Percentiles rank a stretch among this genome's conserved stretches.
Conservation (phyloP, 1,140 invertebrate genomes). For the Daktulosphaira vitifoliae region DNA sequence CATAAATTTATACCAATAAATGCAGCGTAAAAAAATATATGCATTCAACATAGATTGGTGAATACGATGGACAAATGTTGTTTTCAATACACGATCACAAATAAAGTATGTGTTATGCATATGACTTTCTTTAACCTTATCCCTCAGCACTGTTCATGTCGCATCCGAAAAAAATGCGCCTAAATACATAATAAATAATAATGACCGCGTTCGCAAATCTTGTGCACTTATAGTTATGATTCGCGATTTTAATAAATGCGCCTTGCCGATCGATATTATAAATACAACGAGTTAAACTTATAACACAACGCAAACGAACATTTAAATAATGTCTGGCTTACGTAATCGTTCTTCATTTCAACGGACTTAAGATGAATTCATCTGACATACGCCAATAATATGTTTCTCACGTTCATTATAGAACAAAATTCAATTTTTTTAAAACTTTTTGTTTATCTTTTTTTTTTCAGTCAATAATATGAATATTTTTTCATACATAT, state of each 20-base stretch:
- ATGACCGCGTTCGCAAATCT: background rate
- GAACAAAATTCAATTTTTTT: no score
- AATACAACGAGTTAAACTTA: no score
- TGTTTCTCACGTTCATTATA: no score
- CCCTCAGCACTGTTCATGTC: background rate
- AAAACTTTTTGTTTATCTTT: no score
- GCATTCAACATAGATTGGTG: no score
- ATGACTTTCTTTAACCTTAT: constrained; percentile 11
- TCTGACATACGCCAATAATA: no score
- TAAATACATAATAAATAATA: constrained; percentile 5
- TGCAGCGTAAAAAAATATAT: no score
- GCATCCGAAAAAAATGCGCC: constrained; percentile 5
- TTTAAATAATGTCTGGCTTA: constrained; percentile 3
- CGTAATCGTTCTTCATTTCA: constrained; percentile 12
- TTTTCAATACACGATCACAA: background rate
- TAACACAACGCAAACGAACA: background rate
- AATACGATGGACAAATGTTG: background rate
- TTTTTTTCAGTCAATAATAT: no score
- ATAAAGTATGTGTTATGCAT: background rate
- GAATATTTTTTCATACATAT: no score
- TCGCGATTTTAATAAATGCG: no score
- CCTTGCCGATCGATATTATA: no score
- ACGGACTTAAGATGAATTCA: constrained; percentile 5
- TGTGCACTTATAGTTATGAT: background rate
- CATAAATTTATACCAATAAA: no score